Evolutionary conservation across 1,140 invertebrate species (phyloP).

Genomic region (Sitobion miscanthi): DNA sequence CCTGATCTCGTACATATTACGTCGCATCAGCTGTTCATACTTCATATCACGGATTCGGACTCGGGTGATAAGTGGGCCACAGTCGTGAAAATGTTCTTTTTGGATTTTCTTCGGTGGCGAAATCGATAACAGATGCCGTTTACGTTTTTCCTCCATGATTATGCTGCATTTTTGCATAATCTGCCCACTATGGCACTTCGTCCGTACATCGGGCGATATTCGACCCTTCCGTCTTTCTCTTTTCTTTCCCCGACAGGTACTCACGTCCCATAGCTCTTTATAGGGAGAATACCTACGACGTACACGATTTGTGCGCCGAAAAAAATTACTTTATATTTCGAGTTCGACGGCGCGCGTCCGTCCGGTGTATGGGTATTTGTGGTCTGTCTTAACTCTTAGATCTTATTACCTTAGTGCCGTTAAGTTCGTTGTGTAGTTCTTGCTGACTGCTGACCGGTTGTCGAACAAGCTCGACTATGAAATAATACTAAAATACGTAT

Average conservation of each 20-base stretch:
- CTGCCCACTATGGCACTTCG: background rate
- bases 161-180: background rate
- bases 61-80: too few relatives aligned
- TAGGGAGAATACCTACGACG: background rate
- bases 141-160: background rate
- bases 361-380: background rate
- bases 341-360: background rate
- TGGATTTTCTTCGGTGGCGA: background rate
- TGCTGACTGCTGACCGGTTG: background rate
- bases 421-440: background rate
- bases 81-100: too few relatives aligned
- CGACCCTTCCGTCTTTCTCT: slow-evolving; percentile 11
- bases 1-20: too few relatives aligned
- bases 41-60: too few relatives aligned
- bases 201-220: background rate
- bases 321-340: too few relatives aligned
- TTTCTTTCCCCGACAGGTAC: background rate
- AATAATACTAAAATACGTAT: background rate
- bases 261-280: background rate
- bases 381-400: background rate
- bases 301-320: background rate
- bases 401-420: background rate
- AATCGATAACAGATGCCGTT: background rate
- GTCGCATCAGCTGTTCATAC: too few relatives aligned
- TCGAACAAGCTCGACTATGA: background rate